Evolutionary conservation across 30 jellyfish, hydroid and myxozoan species (phyloP).

Genomic region (Hydractinia symbiolongicarpus): DNA sequence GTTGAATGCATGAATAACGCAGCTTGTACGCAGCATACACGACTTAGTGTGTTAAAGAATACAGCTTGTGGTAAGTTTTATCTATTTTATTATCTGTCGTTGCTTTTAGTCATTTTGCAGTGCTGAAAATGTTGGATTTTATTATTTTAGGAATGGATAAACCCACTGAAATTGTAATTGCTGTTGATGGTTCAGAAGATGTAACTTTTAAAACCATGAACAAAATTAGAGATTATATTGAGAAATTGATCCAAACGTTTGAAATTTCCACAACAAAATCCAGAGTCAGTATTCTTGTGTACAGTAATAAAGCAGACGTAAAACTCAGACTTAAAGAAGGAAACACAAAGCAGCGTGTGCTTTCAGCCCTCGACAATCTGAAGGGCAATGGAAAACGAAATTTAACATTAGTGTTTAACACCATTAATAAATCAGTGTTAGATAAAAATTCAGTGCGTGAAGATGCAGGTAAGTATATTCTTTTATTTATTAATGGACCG

Average conservation of each 20-base stretch:
- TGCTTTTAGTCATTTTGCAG: not conserved
- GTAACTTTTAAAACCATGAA: not conserved
- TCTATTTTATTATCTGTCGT: not conserved
- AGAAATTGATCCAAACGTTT: conserved; percentile 15
- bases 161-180: conserved; percentile 32
- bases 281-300: conserved; percentile 30
- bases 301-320: not conserved
- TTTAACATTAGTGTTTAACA: conserved; percentile 4
- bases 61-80: conserved; percentile 22
- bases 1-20: not conserved
- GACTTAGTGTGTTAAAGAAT: not conserved
- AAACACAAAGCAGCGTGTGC: not conserved
- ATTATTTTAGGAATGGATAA: conserved; percentile 10
- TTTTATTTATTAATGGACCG: conserved; percentile 27
- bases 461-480: conserved; percentile 34
- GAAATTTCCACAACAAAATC: conserved; percentile 20
- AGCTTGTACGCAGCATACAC: not conserved
- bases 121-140: not conserved
- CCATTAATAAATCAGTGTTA: not conserved
- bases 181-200: conserved; percentile 40
- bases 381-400: conserved; percentile 18
- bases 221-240: conserved; percentile 23
- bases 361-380: conserved; percentile 10
- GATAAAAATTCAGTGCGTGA: not conserved
- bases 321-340: conserved; percentile 21